phyloP scores from a whole-genome alignment of 2,797 vertebrate species.

The Threskiornis aethiopicus region DNA sequence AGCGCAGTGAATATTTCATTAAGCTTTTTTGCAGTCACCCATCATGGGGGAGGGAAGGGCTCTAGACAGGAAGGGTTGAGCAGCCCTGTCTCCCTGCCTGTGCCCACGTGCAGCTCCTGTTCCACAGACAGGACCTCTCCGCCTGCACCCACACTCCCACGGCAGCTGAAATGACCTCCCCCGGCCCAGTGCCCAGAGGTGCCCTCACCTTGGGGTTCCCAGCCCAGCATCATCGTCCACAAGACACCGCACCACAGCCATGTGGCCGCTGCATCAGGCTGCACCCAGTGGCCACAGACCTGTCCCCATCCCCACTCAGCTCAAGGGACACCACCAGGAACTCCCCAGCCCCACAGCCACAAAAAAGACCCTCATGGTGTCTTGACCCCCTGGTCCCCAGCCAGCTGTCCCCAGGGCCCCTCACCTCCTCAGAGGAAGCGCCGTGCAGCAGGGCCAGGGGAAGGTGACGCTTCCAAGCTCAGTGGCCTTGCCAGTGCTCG shows the following conservation, averaged over 20 bases:
- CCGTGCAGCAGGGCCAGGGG: accelerated
- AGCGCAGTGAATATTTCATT: background rate
- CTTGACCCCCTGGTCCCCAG: accelerated
- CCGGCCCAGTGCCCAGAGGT: accelerated
- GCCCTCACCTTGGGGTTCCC: background rate
- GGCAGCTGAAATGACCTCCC: accelerated
- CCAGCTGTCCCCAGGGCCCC: background rate
- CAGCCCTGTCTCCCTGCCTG: background rate
- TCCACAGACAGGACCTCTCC: accelerated
- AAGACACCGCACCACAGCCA: accelerated
- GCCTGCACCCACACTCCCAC: accelerated
- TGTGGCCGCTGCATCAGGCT: accelerated
- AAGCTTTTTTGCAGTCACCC: background rate
- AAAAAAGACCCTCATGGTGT: background rate
- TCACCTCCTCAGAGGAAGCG: background rate
- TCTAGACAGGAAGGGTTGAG: background rate
- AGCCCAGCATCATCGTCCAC: background rate
- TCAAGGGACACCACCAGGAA: background rate
- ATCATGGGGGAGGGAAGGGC: accelerated
- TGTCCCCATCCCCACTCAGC: background rate
- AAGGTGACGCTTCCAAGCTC: accelerated
- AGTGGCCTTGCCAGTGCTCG: accelerated
- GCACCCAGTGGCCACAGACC: background rate
- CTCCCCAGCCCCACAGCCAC: background rate
- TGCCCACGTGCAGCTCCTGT: background rate